phyloP scores from a whole-genome alignment of 2,797 vertebrate species.

The Sciurus carolinensis region DNA sequence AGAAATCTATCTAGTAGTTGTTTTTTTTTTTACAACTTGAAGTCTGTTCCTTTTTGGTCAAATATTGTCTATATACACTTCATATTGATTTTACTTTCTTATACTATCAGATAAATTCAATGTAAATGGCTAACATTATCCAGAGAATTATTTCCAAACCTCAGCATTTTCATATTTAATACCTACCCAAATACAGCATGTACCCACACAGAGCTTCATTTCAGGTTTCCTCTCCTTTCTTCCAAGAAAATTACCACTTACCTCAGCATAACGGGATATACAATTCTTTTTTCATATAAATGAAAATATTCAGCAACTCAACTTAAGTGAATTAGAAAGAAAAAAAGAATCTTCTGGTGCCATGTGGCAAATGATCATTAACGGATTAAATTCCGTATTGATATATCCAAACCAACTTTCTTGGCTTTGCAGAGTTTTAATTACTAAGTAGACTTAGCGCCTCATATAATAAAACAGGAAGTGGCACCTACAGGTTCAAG shows the following conservation, averaged over 20 bases:
- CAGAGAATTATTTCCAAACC: constrained; percentile 10
- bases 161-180: constrained; percentile 6
- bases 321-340: constrained; percentile 51
- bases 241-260: constrained; percentile 68
- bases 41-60: not conserved
- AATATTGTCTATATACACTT: not conserved
- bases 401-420: not conserved
- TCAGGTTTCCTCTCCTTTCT: constrained; percentile 1
- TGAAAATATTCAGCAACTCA: constrained; percentile 56
- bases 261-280: not conserved
- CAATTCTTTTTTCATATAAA: constrained; percentile 22
- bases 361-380: constrained; percentile 20
- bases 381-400: not conserved
- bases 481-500: not conserved
- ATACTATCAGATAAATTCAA: constrained; percentile 2
- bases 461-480: constrained; percentile 61
- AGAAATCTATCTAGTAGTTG: not conserved
- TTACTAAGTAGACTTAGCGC: constrained; percentile 3
- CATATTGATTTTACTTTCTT: constrained; percentile 40
- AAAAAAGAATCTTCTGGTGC: constrained; percentile 30
- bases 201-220: not conserved
- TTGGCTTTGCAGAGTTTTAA: not conserved
- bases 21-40: not conserved
- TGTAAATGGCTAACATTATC: not conserved
- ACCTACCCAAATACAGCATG: not conserved